phyloP scores from a whole-genome alignment of 2,888 invertebrate genomes.

The Hipparchia semele region DNA sequence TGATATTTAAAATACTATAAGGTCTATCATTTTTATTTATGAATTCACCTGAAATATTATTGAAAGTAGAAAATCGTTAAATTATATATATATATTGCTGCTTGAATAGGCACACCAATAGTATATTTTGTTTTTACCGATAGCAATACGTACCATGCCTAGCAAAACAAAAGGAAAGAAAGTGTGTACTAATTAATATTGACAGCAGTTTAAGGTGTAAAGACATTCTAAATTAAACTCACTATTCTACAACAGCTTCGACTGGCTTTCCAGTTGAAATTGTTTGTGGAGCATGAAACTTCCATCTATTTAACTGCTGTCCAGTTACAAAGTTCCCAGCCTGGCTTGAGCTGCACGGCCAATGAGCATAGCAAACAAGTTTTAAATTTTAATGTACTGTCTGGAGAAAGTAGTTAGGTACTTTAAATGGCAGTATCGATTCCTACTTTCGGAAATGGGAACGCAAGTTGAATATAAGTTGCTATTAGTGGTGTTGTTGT shows the following conservation, averaged over 20 bases:
- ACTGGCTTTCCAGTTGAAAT: slow-evolving; percentile 62
- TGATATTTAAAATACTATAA: slow-evolving; percentile 65
- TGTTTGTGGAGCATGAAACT: slow-evolving; percentile 62
- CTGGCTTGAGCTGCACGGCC: slow-evolving; percentile 65
- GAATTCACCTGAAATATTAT: slow-evolving; percentile 38
- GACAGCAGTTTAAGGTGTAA: slow-evolving; percentile 44
- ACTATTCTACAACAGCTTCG: slow-evolving; percentile 50
- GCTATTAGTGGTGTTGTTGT: slow-evolving; percentile 3
- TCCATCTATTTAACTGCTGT: slow-evolving; percentile 71
- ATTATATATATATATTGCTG: background rate
- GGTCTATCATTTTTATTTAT: slow-evolving; percentile 51
- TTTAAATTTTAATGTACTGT: slow-evolving; percentile 75
- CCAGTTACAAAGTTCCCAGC: slow-evolving; percentile 62
- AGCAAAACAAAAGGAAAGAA: slow-evolving; percentile 39
- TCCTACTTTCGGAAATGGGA: slow-evolving; percentile 60
- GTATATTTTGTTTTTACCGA: background rate
- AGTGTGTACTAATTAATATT: slow-evolving; percentile 42
- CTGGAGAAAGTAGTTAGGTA: slow-evolving; percentile 67
- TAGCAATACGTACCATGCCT: slow-evolving; percentile 49
- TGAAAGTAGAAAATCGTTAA: background rate
- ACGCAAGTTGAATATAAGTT: slow-evolving; percentile 56
- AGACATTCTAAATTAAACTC: slow-evolving; percentile 32
- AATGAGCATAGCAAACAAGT: slow-evolving; percentile 71
- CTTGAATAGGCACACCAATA: background rate
- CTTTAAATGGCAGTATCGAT: slow-evolving; percentile 57